Conservation (phyloP, 2,888 invertebrate species). For the Keiferia lycopersicella region DNA sequence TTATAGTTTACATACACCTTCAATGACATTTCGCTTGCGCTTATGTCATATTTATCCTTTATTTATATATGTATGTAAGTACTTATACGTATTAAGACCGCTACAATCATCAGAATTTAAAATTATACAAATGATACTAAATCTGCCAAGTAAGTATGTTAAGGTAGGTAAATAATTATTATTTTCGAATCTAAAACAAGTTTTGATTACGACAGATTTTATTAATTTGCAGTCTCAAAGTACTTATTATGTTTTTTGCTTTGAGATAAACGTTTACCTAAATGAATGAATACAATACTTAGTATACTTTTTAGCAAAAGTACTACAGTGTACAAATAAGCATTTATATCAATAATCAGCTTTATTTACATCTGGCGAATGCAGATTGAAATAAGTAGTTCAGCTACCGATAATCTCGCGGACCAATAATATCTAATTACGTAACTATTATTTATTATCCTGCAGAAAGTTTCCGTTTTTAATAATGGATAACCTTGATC, state of each 20-base stretch:
- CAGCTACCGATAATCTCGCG: slow-evolving; percentile 39
- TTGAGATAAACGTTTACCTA: neutral
- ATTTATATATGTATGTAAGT: slow-evolving; percentile 73
- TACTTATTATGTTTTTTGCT: neutral
- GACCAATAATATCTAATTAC: slow-evolving; percentile 42
- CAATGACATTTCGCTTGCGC: slow-evolving; percentile 75
- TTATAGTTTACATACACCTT: slow-evolving; percentile 76
- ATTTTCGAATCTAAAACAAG: too few relatives aligned
- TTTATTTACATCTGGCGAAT: slow-evolving; percentile 59
- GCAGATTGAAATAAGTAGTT: slow-evolving; percentile 43
- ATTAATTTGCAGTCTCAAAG: neutral
- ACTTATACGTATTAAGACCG: slow-evolving; percentile 62
- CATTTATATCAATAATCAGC: slow-evolving; percentile 46
- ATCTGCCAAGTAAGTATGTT: neutral
- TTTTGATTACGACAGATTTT: too few relatives aligned
- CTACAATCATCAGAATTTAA: slow-evolving; percentile 67
- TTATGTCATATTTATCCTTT: slow-evolving; percentile 69
- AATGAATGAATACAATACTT: neutral
- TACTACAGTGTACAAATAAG: slow-evolving; percentile 56
- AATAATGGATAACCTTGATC: neutral
- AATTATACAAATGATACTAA: slow-evolving; percentile 24
- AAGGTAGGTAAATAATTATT: too few relatives aligned
- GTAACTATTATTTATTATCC: slow-evolving; percentile 32
- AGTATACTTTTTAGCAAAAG: neutral
- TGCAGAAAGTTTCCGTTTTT: slow-evolving; percentile 45